Conservation (phyloP, 2,113 vertebrate species). For the Falco punctatus region DNA sequence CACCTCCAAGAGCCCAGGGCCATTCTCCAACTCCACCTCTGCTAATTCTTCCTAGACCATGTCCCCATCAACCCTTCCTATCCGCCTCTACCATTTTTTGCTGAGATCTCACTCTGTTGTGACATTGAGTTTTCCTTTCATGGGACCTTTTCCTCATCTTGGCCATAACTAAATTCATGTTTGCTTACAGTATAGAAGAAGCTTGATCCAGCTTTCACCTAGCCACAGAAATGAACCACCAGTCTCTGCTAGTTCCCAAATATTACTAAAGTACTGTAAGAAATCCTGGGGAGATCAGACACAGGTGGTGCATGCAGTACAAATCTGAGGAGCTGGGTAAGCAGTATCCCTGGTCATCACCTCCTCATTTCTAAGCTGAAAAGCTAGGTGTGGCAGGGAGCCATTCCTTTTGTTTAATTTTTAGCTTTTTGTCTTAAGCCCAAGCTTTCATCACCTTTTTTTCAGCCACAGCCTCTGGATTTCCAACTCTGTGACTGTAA, state of each 20-base stretch:
- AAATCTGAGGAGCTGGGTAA: slow-evolving; percentile 6
- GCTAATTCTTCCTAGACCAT: neutral
- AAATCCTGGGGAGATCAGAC: neutral
- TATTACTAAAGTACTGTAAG: neutral
- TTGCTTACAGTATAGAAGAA: slow-evolving; percentile 7
- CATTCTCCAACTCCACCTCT: neutral
- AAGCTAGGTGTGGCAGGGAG: slow-evolving; percentile 3
- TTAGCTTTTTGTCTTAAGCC: slow-evolving; percentile 38
- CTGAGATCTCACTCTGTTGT: neutral
- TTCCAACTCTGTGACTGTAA: neutral
- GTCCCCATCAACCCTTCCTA: neutral
- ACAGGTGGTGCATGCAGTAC: neutral
- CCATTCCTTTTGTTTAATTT: slow-evolving; percentile 24
- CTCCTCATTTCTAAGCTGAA: slow-evolving; percentile 7
- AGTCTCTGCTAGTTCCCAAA: neutral
- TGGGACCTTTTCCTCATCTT: neutral
- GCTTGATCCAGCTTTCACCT: neutral
- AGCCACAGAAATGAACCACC: slow-evolving; percentile 21
- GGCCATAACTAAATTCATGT: neutral
- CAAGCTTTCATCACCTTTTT: slow-evolving; percentile 5
- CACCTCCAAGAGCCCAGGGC: neutral
- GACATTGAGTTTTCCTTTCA: neutral
- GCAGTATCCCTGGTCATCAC: slow-evolving; percentile 3
- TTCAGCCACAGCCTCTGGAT: neutral
- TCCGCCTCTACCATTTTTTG: neutral